phyloP scores from a whole-genome alignment of 2,113 vertebrate species.

The Alces alces region DNA sequence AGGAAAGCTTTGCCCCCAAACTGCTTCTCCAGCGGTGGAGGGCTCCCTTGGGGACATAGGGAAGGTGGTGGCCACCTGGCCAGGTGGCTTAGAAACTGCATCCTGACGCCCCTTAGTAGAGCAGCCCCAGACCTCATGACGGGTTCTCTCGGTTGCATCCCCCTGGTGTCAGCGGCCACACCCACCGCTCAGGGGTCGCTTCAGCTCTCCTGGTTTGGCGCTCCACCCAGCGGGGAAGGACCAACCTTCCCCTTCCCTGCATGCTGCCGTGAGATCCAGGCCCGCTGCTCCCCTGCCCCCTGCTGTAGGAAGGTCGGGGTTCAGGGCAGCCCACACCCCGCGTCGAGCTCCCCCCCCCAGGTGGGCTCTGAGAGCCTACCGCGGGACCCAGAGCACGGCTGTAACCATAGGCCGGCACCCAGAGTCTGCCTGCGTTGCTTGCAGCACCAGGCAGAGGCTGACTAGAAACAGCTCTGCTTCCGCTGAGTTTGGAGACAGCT shows the following conservation, averaged over 20 bases:
- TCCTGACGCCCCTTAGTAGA: accelerated
- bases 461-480: neutral
- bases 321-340: accelerated
- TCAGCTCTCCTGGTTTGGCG: accelerated
- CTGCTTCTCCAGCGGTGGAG: accelerated
- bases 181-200: accelerated
- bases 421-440: accelerated
- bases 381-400: accelerated
- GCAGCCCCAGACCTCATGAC: accelerated
- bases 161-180: too few relatives aligned
- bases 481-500: neutral
- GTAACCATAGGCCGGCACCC: accelerated
- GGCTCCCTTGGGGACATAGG: neutral
- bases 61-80: neutral
- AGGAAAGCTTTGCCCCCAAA: neutral
- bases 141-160: accelerated
- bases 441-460: neutral
- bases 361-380: neutral
- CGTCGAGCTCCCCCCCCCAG: too few relatives aligned
- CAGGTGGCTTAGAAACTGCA: neutral
- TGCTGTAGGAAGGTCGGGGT: accelerated
- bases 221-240: neutral
- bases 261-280: accelerated
- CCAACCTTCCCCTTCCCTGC: too few relatives aligned
- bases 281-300: neutral